A percentile compares a stretch with the other conserved stretches of the same genome.
Conservation (phyloP, 1,140 invertebrate species). For the Drosophila bifasciata region DNA sequence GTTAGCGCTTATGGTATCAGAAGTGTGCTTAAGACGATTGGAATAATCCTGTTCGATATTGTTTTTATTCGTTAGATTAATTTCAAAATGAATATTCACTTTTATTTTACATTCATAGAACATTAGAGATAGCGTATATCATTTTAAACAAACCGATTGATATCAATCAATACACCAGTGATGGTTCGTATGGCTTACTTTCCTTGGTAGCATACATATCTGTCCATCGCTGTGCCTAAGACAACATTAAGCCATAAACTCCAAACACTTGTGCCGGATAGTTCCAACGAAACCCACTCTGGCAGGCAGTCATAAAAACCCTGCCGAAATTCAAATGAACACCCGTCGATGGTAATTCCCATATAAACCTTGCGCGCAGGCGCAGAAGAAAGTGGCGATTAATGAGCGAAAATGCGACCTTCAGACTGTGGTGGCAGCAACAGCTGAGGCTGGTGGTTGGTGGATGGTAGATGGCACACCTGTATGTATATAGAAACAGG, state of each 20-base stretch:
- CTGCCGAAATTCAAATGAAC: conserved; percentile 43
- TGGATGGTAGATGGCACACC: conserved; percentile 10
- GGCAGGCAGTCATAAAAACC: conserved; percentile 3
- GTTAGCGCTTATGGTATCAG: no score
- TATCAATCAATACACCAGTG: no score
- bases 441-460: conserved; percentile 5
- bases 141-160: no score
- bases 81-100: no score
- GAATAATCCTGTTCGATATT: no score
- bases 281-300: conserved; percentile 28
- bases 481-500: conserved; percentile 57
- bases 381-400: conserved; percentile 76
- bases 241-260: neutral
- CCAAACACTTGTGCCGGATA: neutral
- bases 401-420: conserved; percentile 78
- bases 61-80: no score
- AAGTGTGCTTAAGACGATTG: no score
- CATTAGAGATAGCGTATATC: no score
- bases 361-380: conserved; percentile 48
- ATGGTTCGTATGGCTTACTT: no score
- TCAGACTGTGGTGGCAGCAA: conserved; percentile 57
- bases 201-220: no score
- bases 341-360: conserved; percentile 31
- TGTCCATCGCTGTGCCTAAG: no score
- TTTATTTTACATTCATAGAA: no score